A percentile compares a stretch with the other conserved stretches of the same genome.
phyloP scores from a whole-genome alignment of 2,113 vertebrate genomes.

The Pseudois nayaur region DNA sequence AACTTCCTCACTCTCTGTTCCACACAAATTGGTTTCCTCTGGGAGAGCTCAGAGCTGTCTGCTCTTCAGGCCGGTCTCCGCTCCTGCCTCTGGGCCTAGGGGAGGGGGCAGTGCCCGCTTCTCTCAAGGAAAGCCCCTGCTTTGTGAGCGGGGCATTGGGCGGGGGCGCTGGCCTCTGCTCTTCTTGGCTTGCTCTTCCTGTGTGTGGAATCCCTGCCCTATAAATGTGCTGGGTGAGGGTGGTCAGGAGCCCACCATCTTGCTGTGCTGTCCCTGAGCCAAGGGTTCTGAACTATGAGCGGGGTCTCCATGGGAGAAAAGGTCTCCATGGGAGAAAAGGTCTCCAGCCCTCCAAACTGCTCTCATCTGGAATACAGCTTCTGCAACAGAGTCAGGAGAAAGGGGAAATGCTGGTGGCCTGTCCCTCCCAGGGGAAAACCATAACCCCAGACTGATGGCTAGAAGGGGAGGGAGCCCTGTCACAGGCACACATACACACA shows the following conservation, averaged over 20 bases:
- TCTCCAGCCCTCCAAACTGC: not conserved
- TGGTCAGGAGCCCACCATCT: no score
- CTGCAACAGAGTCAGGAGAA: no score
- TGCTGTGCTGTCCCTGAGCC: rapidly evolving
- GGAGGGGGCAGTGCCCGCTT: rapidly evolving
- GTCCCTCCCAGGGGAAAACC: not conserved
- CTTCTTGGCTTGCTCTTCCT: not conserved
- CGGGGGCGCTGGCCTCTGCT: not conserved
- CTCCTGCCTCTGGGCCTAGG: not conserved
- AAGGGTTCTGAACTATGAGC: rapidly evolving
- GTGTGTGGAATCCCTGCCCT: rapidly evolving
- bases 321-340: not conserved
- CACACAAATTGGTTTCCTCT: not conserved
- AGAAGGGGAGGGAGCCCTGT: no score
- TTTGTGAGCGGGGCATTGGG: not conserved
- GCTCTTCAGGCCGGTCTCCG: not conserved
- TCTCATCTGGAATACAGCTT: not conserved
- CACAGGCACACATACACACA: not conserved
- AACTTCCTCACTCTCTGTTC: not conserved
- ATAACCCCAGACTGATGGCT: not conserved
- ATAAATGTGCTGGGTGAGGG: rapidly evolving
- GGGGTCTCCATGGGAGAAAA: not conserved
- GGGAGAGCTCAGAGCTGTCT: not conserved
- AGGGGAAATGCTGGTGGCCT: not conserved
- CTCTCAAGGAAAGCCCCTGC: not conserved